Evolutionary conservation across 2,888 invertebrate genomes (phyloP).

Genomic region (Machimus atricapillus): DNA sequence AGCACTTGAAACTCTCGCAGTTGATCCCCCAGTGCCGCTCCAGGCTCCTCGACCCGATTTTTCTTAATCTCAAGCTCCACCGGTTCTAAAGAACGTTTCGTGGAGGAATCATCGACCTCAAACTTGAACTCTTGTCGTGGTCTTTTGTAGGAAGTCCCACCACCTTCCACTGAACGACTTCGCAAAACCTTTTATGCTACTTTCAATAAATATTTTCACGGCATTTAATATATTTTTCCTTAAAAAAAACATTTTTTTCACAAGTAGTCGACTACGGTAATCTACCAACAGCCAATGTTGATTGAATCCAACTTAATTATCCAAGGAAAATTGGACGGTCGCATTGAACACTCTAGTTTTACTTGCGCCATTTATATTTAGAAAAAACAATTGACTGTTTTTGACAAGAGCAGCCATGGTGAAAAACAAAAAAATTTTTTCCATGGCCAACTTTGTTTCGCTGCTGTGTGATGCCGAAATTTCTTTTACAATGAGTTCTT

Average conservation of each 20-base stretch:
- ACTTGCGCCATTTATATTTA: not conserved
- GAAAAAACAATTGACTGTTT: not conserved
- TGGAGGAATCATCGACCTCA: not conserved
- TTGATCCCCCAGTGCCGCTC: conserved; percentile 58
- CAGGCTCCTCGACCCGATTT: conserved; percentile 52
- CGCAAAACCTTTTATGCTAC: not conserved
- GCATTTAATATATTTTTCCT: not conserved
- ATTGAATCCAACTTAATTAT: conserved; percentile 61
- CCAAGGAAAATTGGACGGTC: conserved; percentile 59
- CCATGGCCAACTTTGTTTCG: not conserved
- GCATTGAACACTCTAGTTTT: conserved; percentile 61
- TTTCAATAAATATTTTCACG: not conserved
- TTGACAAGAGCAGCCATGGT: not conserved
- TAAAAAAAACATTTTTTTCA: conserved; percentile 28
- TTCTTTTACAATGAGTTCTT: conserved; percentile 45
- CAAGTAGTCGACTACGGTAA: conserved; percentile 51
- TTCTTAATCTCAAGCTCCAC: not conserved
- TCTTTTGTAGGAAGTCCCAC: not conserved
- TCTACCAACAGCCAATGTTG: conserved; percentile 63
- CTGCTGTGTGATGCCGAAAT: conserved; percentile 22
- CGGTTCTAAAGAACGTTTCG: not conserved
- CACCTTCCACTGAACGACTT: not conserved
- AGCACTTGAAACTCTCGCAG: conserved; percentile 70
- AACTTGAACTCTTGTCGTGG: not conserved
- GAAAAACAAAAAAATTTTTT: not conserved